A percentile compares a stretch with the other conserved stretches of the same genome.
Conservation (phyloP, 1,140 invertebrate genomes). For the Drosophila repletoides region DNA sequence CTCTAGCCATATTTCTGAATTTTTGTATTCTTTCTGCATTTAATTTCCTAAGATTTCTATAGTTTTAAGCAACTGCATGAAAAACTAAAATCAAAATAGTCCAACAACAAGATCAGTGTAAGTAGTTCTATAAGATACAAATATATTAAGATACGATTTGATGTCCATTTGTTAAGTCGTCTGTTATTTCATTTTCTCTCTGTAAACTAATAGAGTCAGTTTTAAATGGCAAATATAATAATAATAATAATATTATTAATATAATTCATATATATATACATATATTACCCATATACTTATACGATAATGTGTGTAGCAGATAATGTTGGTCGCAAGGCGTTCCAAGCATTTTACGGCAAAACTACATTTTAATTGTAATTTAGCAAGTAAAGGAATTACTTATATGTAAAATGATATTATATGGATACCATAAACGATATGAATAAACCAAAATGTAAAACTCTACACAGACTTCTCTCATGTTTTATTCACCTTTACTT, state of each 20-base stretch:
- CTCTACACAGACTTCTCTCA: neutral
- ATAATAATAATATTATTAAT: neutral
- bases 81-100: conserved; percentile 33
- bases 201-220: conserved; percentile 25
- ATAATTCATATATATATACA: neutral
- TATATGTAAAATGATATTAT: conserved; percentile 18
- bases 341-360: conserved; percentile 30
- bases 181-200: conserved; percentile 14
- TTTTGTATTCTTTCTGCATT: no score
- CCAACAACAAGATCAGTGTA: conserved; percentile 27
- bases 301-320: conserved; percentile 19
- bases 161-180: conserved; percentile 24
- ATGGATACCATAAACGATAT: conserved; percentile 23
- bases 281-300: neutral
- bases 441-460: conserved; percentile 38
- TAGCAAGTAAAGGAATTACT: conserved; percentile 19
- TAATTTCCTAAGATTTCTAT: no score
- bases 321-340: conserved; percentile 40
- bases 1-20: no score
- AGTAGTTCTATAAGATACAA: conserved; percentile 26
- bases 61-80: neutral
- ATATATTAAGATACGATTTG: conserved; percentile 12
- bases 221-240: neutral
- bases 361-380: conserved; percentile 41
- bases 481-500: neutral